A percentile compares a stretch with the other conserved stretches of the same genome.
Conservation (phyloP, 2,797 vertebrate species). For the Acomys russatus region DNA sequence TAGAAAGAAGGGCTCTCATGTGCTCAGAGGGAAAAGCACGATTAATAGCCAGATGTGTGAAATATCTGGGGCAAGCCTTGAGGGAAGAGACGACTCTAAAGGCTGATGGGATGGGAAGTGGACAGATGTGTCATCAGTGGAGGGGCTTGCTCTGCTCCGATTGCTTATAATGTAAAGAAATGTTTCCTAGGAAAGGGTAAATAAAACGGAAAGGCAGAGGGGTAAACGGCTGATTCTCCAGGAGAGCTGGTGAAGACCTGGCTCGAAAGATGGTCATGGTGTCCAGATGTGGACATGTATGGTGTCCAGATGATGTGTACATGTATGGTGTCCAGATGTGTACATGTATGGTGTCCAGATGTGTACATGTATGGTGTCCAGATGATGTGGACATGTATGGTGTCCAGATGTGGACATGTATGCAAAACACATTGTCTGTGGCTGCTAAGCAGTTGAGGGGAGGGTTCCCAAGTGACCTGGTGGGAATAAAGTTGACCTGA, state of each 20-base stretch:
- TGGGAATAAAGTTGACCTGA: not conserved
- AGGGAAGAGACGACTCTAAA: not conserved
- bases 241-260: fast-evolving
- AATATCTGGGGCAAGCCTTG: not conserved
- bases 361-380: not conserved
- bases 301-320: not conserved
- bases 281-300: not conserved
- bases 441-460: not conserved
- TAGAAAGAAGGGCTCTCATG: not conserved
- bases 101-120: not conserved
- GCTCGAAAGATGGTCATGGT: not conserved
- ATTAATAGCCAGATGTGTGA: not conserved
- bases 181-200: not conserved
- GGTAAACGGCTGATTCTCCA: not conserved
- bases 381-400: not conserved
- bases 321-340: not conserved
- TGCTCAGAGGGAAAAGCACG: not conserved
- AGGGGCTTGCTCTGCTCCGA: not conserved
- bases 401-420: not conserved
- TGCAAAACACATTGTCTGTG: not conserved
- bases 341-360: not conserved
- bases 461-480: not conserved
- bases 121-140: not conserved
- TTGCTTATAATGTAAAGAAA: slow-evolving; percentile 19
- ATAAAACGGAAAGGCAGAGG: not conserved